Evolutionary conservation across 2,888 invertebrate genomes (phyloP).

Genomic region (Cheilosia impressa): DNA sequence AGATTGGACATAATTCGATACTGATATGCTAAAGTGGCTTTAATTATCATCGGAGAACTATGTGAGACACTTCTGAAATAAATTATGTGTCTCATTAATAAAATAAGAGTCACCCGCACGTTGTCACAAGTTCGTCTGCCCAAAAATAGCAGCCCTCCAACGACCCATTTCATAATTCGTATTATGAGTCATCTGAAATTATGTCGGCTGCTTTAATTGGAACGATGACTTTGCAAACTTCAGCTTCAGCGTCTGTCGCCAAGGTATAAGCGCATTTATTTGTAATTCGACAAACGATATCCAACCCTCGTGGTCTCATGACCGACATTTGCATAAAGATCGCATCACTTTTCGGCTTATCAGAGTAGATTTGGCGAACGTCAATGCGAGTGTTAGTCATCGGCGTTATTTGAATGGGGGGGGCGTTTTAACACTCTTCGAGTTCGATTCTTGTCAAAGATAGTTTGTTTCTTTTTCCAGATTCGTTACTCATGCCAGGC

Average conservation of each 20-base stretch:
- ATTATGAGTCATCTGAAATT: conserved; percentile 43
- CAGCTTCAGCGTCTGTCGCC: conserved; percentile 20
- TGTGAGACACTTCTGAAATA: conserved; percentile 35
- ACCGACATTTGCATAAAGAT: conserved; percentile 38
- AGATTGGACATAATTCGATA: conserved; percentile 48
- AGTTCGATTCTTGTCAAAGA: conserved; percentile 23
- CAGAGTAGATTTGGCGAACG: conserved; percentile 45
- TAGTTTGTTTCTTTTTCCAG: conserved; percentile 7
- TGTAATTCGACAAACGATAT: conserved; percentile 9
- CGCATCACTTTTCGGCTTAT: conserved; percentile 48
- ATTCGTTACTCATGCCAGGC: conserved; percentile 48
- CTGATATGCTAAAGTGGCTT: conserved; percentile 62
- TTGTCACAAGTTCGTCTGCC: conserved; percentile 28
- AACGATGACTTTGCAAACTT: conserved; percentile 43
- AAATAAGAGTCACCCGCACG: conserved; percentile 45
- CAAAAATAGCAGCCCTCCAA: conserved; percentile 47
- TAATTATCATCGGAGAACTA: conserved; percentile 49
- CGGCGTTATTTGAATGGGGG: conserved; percentile 17
- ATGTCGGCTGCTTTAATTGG: not conserved
- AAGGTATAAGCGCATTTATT: conserved; percentile 9
- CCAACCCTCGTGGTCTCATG: conserved; percentile 5
- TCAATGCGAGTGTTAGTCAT: conserved; percentile 54
- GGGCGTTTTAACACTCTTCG: conserved; percentile 58
- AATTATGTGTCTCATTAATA: conserved; percentile 46
- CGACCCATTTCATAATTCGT: conserved; percentile 18